A percentile compares a stretch with the other conserved stretches of the same genome.
These are phyloP conservation scores for Nasonovia ribisnigri DNA, from an alignment of 2,888 invertebrate species.

Conservation along the genomic window DNA sequence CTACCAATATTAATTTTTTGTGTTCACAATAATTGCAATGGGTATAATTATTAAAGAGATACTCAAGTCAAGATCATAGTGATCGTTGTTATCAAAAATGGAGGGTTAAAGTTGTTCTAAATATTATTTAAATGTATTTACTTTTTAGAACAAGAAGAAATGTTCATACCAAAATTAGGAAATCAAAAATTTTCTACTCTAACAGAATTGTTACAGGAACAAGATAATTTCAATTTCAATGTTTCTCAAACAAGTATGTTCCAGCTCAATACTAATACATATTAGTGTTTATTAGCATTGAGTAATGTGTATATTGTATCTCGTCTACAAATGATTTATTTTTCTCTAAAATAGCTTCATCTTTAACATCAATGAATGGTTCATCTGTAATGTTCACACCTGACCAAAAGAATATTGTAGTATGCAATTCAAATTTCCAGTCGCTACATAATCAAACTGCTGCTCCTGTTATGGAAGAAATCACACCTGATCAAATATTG, in stretches of 20 bases:
- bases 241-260: slow-evolving; percentile 43
- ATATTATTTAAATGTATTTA: slow-evolving; percentile 31
- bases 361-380: slow-evolving; percentile 34
- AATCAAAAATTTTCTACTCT: slow-evolving; percentile 59
- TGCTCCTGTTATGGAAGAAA: slow-evolving; percentile 66
- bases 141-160: slow-evolving; percentile 46
- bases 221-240: slow-evolving; percentile 37
- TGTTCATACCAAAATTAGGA: slow-evolving; percentile 56
- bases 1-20: too few relatives aligned
- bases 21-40: not conserved
- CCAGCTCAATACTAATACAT: not conserved
- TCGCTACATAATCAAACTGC: not conserved
- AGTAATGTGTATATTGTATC: not conserved
- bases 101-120: not conserved
- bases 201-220: slow-evolving; percentile 43
- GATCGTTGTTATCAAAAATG: not conserved
- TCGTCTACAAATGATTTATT: not conserved
- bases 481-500: slow-evolving; percentile 69
- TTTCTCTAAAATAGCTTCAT: not conserved
- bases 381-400: slow-evolving; percentile 37
- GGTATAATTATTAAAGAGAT: not conserved
- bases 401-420: slow-evolving; percentile 40
- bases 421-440: slow-evolving; percentile 43
- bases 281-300: not conserved
- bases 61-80: not conserved